phyloP scores from a whole-genome alignment of 2,888 invertebrate species.

The Noctua pronuba region DNA sequence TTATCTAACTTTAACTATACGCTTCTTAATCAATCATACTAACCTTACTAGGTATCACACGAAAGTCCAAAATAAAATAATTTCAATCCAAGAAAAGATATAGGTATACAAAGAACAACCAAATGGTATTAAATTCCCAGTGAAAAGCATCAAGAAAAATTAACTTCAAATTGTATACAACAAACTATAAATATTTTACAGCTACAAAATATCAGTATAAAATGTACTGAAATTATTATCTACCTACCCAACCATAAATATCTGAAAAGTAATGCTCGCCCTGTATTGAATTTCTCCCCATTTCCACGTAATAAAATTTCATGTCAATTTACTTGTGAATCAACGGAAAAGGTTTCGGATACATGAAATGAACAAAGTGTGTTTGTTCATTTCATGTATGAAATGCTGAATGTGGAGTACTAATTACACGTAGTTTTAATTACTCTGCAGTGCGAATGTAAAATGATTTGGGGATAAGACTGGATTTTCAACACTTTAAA shows the following conservation, averaged over 20 bases:
- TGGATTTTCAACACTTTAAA: not conserved
- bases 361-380: not conserved
- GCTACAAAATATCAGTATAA: constrained; percentile 9
- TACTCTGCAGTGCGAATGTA: not conserved
- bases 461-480: not conserved
- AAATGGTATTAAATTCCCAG: too few species aligned
- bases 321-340: constrained; percentile 51
- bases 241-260: constrained; percentile 29
- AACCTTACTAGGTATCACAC: not conserved
- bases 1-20: not conserved
- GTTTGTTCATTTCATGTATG: constrained; percentile 2
- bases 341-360: constrained; percentile 9
- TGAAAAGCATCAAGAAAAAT: not conserved
- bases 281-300: not conserved
- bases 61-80: not conserved
- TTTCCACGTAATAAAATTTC: constrained; percentile 48
- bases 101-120: too few species aligned
- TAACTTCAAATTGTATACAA: not conserved
- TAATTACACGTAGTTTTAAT: not conserved
- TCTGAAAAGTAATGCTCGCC: not conserved
- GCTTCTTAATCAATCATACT: not conserved
- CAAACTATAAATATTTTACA: not conserved
- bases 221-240: constrained; percentile 26
- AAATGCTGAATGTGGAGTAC: constrained; percentile 11
- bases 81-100: not conserved